Base-by-base conservation (phyloP, 2,113 vertebrate genomes). In the Phalacrocorax pelagicus region DNA sequence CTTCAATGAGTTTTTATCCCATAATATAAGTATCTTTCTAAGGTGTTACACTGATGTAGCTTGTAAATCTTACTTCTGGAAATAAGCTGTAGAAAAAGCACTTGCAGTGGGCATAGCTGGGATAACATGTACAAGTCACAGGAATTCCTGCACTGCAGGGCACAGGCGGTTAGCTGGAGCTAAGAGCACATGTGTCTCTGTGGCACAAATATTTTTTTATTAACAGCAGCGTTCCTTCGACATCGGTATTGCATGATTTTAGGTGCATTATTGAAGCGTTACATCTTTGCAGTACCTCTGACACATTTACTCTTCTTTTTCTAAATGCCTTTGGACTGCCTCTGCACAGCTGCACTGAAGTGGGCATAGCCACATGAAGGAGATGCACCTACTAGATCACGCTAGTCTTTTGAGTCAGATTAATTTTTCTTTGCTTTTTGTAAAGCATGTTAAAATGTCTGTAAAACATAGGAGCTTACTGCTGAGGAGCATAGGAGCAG, bases 131-230 rank as follows among this genome's bases (percentile, higher is more conserved):
- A 52, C 22, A 90, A 70, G n/a, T 38, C 72, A 23, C 40, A 17
- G 11, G 71, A 81, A 81, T 51, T 86, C 34, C 55, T 42, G 9
- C 74, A 32, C 87, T 1, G 0, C 49, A 34, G 70, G 54, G 17
- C 32, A 40, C 5, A 3, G 5, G 8, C 2, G 2, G n/a, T 81
- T 78, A 58, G 38, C 32, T 85, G 82, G 38, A 57, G 36, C 57
- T 66, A 23, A 9, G 6, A 62, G 24, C 6, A 1, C 0, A 0
- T 52, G 0, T 32, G 21, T 70, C 16, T 80, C 42, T 15, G 13
- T 24, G 44, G 49, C 34, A 70, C 38, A 73, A 1, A 1, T 62
- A n/a, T 16, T 49, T 44, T 44, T 75, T 90, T 77, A 46, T 57
- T 90, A 72, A 44, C 32, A 47, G 12, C 12, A 62, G 13, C 18